Conservation (phyloP, 2,888 invertebrate species). For the Gerris lacustris region DNA sequence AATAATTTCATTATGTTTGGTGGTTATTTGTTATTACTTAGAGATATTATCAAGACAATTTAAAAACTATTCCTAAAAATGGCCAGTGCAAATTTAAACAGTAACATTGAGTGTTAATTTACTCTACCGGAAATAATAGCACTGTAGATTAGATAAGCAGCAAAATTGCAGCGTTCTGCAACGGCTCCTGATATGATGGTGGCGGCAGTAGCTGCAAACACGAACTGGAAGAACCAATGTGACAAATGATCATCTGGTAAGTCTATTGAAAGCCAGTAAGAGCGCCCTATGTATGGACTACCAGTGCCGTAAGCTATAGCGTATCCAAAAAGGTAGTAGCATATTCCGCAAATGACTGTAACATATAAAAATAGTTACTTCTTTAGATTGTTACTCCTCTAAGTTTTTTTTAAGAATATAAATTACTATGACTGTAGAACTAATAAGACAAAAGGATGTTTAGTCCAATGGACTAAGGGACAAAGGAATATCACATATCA, state of each 20-base stretch:
- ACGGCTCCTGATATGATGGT: slow-evolving; percentile 45
- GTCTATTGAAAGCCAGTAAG: slow-evolving; percentile 30
- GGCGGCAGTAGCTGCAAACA: slow-evolving; percentile 45
- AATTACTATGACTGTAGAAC: no score
- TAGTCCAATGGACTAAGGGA: no score
- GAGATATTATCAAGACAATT: no score
- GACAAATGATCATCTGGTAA: slow-evolving; percentile 29
- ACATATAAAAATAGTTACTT: not conserved
- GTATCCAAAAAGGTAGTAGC: slow-evolving; percentile 41
- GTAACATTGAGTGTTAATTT: no score
- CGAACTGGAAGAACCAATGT: slow-evolving; percentile 43
- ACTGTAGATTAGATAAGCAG: slow-evolving; percentile 43
- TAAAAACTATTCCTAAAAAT: no score
- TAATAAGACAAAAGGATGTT: no score
- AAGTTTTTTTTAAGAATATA: no score
- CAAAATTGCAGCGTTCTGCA: slow-evolving; percentile 44
- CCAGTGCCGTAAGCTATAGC: slow-evolving; percentile 38
- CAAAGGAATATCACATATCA: no score
- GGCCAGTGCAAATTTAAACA: no score
- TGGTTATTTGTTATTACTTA: no score
- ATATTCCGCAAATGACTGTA: slow-evolving; percentile 35
- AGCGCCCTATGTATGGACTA: slow-evolving; percentile 36
- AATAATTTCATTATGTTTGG: no score
- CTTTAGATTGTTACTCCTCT: no score
- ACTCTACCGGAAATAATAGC: slow-evolving; percentile 39